Percentiles rank a stretch among this genome's conserved stretches.
These are phyloP conservation scores for Heliconius himera DNA, from an alignment of 1,140 invertebrate genomes.

Conservation along the genomic window DNA sequence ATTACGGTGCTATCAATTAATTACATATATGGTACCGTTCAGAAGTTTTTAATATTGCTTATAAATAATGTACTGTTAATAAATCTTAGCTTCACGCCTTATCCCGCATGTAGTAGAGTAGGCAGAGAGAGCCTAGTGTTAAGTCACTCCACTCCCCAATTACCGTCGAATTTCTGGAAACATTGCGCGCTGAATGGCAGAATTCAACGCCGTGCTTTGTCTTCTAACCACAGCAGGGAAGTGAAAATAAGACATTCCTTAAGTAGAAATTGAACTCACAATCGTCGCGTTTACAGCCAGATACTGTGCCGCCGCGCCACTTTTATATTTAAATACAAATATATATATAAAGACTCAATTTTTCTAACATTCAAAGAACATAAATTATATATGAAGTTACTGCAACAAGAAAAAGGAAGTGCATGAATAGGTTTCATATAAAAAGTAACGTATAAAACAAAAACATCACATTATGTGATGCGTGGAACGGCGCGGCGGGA, in stretches of 20 bases:
- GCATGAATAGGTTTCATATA: constrained; percentile 35
- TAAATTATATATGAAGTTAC: constrained; percentile 31
- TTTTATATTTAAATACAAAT: background rate
- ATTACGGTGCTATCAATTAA: background rate
- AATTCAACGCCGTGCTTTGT: too few relatives aligned
- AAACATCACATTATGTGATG: constrained; percentile 28
- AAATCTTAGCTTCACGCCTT: too few relatives aligned
- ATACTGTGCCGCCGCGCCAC: too few relatives aligned
- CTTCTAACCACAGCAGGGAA: too few relatives aligned
- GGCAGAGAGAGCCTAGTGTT: too few relatives aligned
- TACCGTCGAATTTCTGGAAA: too few relatives aligned
- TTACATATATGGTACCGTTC: background rate
- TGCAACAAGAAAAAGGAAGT: constrained; percentile 36
- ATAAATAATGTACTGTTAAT: background rate
- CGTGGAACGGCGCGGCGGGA: constrained; percentile 28
- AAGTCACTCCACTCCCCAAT: too few relatives aligned
- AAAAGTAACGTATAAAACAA: constrained; percentile 31
- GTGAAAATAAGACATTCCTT: too few relatives aligned
- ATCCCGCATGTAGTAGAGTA: too few relatives aligned
- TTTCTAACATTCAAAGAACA: constrained; percentile 9
- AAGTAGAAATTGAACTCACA: too few relatives aligned
- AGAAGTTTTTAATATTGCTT: background rate
- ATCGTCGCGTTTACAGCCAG: too few relatives aligned
- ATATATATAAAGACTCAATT: background rate
- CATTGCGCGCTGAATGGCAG: too few relatives aligned